Evolutionary conservation across 1,140 invertebrate species (phyloP).

Genomic region (Solenopsis invicta): DNA sequence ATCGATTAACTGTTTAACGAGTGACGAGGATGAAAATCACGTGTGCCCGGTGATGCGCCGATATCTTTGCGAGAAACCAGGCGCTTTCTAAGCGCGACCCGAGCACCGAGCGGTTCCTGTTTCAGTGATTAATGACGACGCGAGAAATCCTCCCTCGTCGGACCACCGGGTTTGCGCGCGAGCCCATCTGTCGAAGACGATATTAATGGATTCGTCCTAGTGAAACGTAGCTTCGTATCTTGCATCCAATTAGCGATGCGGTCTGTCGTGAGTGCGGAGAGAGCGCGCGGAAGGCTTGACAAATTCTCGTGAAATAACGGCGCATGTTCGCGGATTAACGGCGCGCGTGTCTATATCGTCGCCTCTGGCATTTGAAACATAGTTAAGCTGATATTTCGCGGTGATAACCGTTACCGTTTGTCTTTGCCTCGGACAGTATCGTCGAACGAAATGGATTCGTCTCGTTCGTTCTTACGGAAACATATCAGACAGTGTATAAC

Average conservation of each 20-base stretch:
- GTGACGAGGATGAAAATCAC: neutral
- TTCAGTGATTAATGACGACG: constrained; percentile 68
- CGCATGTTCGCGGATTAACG: constrained; percentile 40
- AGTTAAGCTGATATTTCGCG: constrained; percentile 26
- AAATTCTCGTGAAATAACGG: constrained; percentile 67
- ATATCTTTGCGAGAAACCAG: constrained; percentile 51
- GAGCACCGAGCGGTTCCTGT: constrained; percentile 44
- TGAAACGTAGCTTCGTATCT: constrained; percentile 68
- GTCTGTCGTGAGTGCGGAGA: constrained; percentile 40
- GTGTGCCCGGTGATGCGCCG: neutral
- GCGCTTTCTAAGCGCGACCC: constrained; percentile 62
- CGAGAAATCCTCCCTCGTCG: constrained; percentile 69
- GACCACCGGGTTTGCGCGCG: constrained; percentile 68
- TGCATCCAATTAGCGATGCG: constrained; percentile 62
- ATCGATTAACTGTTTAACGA: constrained; percentile 18
- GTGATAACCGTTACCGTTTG: constrained; percentile 32
- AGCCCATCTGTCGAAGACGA: constrained; percentile 65
- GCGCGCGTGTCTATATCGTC: constrained; percentile 41
- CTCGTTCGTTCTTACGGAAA: neutral
- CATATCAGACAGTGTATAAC: neutral
- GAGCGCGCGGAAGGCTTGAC: constrained; percentile 55
- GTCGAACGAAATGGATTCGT: neutral
- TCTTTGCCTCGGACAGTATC: constrained; percentile 14
- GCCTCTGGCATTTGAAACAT: constrained; percentile 40
- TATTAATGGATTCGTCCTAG: constrained; percentile 69